Percentiles rank a stretch among this genome's conserved stretches.
phyloP scores from a whole-genome alignment of 2,888 invertebrate genomes.

The Andrena trimmerana region DNA sequence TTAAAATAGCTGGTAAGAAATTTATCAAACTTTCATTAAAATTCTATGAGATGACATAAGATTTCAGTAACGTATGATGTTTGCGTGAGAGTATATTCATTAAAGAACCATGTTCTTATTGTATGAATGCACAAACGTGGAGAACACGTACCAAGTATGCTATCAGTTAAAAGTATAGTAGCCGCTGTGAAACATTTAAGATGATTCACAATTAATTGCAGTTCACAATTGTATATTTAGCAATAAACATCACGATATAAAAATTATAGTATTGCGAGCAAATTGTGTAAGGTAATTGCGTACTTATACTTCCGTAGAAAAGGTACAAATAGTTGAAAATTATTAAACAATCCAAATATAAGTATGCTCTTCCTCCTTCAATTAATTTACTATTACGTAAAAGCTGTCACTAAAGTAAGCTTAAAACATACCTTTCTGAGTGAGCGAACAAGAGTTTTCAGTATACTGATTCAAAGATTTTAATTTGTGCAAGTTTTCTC shows the following conservation, averaged over 20 bases:
- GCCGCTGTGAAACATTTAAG: slow-evolving; percentile 3
- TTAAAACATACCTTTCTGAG: slow-evolving; percentile 15
- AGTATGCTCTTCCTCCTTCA: neutral
- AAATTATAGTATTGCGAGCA: slow-evolving; percentile 12
- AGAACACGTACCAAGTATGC: neutral
- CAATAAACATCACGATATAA: slow-evolving; percentile 16
- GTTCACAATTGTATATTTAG: neutral
- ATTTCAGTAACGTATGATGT: slow-evolving; percentile 1
- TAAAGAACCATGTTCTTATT: slow-evolving; percentile 2
- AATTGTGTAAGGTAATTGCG: slow-evolving; percentile 30
- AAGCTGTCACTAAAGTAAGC: slow-evolving; percentile 26
- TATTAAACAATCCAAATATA: slow-evolving; percentile 18
- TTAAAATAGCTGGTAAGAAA: slow-evolving; percentile 15
- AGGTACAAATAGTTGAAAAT: slow-evolving; percentile 35
- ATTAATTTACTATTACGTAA: slow-evolving; percentile 30
- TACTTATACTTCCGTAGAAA: slow-evolving; percentile 22
- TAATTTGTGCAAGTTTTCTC: slow-evolving; percentile 7
- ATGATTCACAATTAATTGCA: neutral
- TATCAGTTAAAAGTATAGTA: neutral
- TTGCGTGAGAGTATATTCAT: neutral
- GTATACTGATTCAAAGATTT: neutral
- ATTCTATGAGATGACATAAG: too few relatives aligned
- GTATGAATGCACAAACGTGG: neutral
- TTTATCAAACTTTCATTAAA: slow-evolving; percentile 1
- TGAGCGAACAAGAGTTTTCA: neutral